Base-by-base conservation (phyloP, 2,888 invertebrate genomes). In the Campoplex capitator region DNA sequence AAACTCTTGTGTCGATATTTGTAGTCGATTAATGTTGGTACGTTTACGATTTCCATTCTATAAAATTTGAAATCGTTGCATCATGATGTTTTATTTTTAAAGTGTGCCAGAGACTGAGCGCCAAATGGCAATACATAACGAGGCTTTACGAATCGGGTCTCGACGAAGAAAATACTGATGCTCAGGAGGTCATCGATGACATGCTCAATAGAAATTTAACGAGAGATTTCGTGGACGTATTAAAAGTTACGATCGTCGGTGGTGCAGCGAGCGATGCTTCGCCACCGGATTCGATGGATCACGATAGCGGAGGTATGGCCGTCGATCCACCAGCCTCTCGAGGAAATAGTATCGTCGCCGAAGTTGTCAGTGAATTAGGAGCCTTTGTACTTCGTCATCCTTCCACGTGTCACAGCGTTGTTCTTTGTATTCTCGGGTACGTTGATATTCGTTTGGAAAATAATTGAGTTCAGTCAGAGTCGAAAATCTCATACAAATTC, bases 121-220 rank as follows among this genome's bases (percentile, higher is more conserved):
- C 96, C 54, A 97, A 97, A 86, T 98, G 98, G 98, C 96, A 97
- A 80, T 97, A 97, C 93, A 97, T 98, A 77, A 96, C 96, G 73
- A 96, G 96, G 79, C 95, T 97, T 7, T 97, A 97, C 91, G 97
- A 97, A 93, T 96, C 97, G 2, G 96, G 97, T 77, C 95, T 97
- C 16, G 97, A 97, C 88, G 97, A 97, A 90, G 97, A 97, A 89
- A 96, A 96, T 58, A 96, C 96, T 79, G 97, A 97, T 92, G 96
- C 97, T 1, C 97, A 97, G 93, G 98, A 98, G 93, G 97, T 98
- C 2, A 95, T 98, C 1, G 97, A 98, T 92, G 98, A 98, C 91
- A 97, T 98, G 95, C 95, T 99, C 74, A 97, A 98, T 86, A 95
- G 98, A 84, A 97, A 97, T 84, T 95, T 98, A 81, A 98, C 98